Evolutionary conservation across 2,888 invertebrate species (phyloP), one percentile per base, ranked within the genome.

Genomic region (Pyrochroa serraticornis): DNA sequence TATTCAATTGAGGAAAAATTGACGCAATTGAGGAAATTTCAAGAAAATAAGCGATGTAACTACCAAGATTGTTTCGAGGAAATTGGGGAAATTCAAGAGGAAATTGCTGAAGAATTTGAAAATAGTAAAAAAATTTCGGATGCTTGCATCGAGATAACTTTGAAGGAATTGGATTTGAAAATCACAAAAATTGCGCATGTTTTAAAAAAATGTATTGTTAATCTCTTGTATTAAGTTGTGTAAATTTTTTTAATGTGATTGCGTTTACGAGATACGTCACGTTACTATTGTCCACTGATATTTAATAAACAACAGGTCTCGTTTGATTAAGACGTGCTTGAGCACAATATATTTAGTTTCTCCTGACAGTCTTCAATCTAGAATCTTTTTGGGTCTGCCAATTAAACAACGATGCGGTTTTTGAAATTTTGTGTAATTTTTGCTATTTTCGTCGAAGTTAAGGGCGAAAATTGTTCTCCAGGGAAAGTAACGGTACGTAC

Each of bases 401-500:
- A n/a, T 33, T 43, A 22, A 32, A 43, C 7, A 43, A 32, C 10
- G 42, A 31, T 43, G 12, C 1, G 0, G 13, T 32, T 43, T 7
- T 31, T 8, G n/a, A 13, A 43, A 1, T 43, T 43, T 31, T 46
- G 31, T 49, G 3, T 7, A 31, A 13, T 34, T 49, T 31, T 30
- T 22, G 9, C 14, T 6, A 12, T 36, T 50, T 7, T 49, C 34
- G 30, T 39, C 6, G 3, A 9, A 10, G 9, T 34, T 22, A 22
- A 39, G 22, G 12, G 33, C 30, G 41, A 9, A 5, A 39, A 53
- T 7, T 53, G 53, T 33, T 12, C 32, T 12, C 34, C 53, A 3
- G 46, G 53, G 3, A 14, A 36, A 39, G 22, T 54, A 6, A 55
- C 54, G 8, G 54, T 55, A 35, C 42, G 54, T 55, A 22, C 13